A percentile compares a stretch with the other conserved stretches of the same genome.
Conservation (phyloP, 1,140 invertebrate species). For the Papilio xuthus region DNA sequence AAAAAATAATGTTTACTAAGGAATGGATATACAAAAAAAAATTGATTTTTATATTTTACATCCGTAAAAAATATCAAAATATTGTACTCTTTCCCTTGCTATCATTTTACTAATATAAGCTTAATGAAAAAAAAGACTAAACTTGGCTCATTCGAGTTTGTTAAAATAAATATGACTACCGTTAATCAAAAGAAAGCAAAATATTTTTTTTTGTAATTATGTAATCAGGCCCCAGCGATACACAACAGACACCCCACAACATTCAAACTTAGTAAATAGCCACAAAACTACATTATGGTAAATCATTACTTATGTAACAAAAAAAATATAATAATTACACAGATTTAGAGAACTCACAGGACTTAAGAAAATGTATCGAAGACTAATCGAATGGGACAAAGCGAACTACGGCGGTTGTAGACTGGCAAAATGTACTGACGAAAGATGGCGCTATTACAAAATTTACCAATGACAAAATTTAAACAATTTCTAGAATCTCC, state of each 20-base stretch:
- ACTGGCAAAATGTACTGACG: neutral
- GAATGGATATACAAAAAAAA: neutral
- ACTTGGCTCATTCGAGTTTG: neutral
- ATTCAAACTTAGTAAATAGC: constrained; percentile 70
- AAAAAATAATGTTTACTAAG: neutral
- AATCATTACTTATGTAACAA: constrained; percentile 73
- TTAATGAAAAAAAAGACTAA: neutral
- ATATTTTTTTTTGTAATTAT: neutral
- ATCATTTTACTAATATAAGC: too few species aligned
- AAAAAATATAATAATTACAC: constrained; percentile 58
- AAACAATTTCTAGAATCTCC: neutral
- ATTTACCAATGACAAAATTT: neutral
- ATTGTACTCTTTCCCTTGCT: too few species aligned
- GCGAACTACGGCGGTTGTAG: constrained; percentile 53
- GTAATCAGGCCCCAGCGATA: constrained; percentile 2
- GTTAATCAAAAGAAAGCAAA: neutral
- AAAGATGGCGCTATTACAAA: neutral
- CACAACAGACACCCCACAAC: constrained; percentile 50
- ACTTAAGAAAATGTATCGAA: constrained; percentile 59
- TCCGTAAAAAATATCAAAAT: neutral
- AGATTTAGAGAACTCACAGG: constrained; percentile 55
- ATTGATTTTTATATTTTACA: too few species aligned
- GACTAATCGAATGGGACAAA: constrained; percentile 59
- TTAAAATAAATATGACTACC: neutral
- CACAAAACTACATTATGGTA: constrained; percentile 74